Conservation (phyloP, 2,888 invertebrate species). For the Venusia cambrica region DNA sequence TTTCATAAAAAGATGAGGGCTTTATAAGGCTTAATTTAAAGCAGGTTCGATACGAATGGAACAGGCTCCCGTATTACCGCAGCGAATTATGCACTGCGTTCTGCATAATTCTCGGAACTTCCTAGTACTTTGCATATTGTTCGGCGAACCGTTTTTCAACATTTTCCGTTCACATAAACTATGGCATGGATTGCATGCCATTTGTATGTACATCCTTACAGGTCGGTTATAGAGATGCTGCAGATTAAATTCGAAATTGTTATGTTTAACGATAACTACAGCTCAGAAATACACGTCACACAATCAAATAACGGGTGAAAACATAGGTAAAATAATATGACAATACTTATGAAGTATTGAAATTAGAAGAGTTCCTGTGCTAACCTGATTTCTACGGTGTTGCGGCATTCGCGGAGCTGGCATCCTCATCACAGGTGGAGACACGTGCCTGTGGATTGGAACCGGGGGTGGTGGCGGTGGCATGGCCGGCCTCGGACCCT, state of each 20-base stretch:
- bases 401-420: slow-evolving; percentile 62
- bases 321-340: no score
- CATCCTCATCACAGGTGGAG: slow-evolving; percentile 65
- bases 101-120: slow-evolving; percentile 19
- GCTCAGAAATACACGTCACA: no score
- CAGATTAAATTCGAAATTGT: no score
- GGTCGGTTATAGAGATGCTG: no score
- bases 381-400: slow-evolving; percentile 69
- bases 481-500: slow-evolving; percentile 48
- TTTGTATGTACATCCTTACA: no score
- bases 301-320: no score
- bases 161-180: slow-evolving; percentile 18
- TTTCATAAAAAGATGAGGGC: slow-evolving; percentile 29
- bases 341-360: no score
- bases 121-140: slow-evolving; percentile 17
- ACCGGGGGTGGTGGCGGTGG: slow-evolving; percentile 50
- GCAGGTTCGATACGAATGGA: slow-evolving; percentile 43
- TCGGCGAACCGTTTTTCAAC: slow-evolving; percentile 12
- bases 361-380: slow-evolving; percentile 17
- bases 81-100: slow-evolving; percentile 21
- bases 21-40: slow-evolving; percentile 27
- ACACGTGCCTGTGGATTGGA: slow-evolving; percentile 55
- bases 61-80: slow-evolving; percentile 44
- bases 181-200: no score
- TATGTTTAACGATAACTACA: no score